Percentiles rank a stretch among this genome's conserved stretches.
Conservation (phyloP, 2,797 vertebrate genomes). For the Acridotheres tristis region DNA sequence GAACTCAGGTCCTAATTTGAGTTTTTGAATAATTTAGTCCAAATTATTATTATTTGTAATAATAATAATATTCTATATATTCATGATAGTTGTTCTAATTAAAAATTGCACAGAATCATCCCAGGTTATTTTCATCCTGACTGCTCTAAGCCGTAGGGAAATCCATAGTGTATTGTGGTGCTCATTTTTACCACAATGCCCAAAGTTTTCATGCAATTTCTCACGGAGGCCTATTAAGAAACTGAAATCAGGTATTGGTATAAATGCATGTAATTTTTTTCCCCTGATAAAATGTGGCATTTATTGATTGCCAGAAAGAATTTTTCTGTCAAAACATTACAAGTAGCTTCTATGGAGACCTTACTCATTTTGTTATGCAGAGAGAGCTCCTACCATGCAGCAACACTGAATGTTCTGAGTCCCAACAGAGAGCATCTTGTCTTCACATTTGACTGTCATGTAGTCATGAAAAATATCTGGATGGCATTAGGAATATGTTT, state of each 20-base stretch:
- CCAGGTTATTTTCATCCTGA: background rate
- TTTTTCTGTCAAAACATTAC: background rate
- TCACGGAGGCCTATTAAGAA: background rate
- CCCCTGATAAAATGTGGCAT: background rate
- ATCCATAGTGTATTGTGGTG: background rate
- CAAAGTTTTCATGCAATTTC: background rate
- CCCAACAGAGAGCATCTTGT: slow-evolving; percentile 7
- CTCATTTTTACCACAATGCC: background rate
- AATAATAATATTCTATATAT: background rate
- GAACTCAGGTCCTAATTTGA: background rate
- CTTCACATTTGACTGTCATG: slow-evolving; percentile 47
- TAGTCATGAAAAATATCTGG: slow-evolving; percentile 12
- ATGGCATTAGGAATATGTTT: background rate
- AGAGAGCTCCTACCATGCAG: background rate
- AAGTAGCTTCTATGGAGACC: background rate
- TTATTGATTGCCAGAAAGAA: background rate
- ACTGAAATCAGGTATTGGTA: background rate
- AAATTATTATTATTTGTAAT: background rate
- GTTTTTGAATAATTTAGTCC: background rate
- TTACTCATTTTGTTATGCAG: background rate
- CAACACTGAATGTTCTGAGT: background rate
- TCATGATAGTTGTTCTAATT: background rate
- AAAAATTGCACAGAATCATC: background rate
- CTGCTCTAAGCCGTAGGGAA: background rate
- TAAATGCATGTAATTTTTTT: background rate